phyloP scores from a whole-genome alignment of 2,888 invertebrate genomes.

The Pristionchus arcanus region DNA sequence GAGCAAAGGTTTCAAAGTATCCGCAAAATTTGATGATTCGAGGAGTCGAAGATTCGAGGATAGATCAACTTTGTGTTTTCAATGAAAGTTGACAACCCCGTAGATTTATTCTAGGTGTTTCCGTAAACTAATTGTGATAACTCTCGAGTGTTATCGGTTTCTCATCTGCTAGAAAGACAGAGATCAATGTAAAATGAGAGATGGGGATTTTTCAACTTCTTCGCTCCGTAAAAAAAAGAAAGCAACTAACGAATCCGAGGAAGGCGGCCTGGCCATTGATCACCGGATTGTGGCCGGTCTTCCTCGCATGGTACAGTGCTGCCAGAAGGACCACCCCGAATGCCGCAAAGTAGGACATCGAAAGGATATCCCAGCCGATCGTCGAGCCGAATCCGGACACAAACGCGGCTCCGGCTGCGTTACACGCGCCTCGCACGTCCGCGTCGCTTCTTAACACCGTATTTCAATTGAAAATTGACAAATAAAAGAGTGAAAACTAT shows the following conservation, averaged over 20 bases:
- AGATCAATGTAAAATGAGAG: not conserved
- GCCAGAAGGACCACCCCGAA: constrained; percentile 41
- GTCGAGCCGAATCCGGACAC: constrained; percentile 30
- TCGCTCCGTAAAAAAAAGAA: not conserved
- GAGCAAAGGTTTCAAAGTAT: no score
- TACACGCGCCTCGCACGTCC: constrained; percentile 43
- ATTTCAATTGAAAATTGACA: not conserved
- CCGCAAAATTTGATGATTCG: no score
- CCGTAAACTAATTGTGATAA: no score
- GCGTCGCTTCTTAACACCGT: not conserved
- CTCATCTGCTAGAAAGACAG: no score
- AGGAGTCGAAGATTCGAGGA: no score
- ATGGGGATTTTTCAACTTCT: not conserved
- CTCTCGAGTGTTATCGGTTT: no score
- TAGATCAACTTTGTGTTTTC: no score
- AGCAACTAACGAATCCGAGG: constrained; percentile 20
- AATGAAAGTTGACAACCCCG: no score
- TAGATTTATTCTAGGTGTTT: no score
- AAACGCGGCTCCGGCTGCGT: not conserved
- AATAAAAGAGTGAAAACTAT: not conserved
- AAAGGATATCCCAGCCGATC: not conserved
- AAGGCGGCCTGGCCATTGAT: constrained; percentile 36
- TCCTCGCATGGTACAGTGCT: not conserved
- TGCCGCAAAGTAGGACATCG: not conserved
- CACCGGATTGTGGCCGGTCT: not conserved